phyloP scores from a whole-genome alignment of 1,140 invertebrate genomes.

The Drosophila kurseongensis region DNA sequence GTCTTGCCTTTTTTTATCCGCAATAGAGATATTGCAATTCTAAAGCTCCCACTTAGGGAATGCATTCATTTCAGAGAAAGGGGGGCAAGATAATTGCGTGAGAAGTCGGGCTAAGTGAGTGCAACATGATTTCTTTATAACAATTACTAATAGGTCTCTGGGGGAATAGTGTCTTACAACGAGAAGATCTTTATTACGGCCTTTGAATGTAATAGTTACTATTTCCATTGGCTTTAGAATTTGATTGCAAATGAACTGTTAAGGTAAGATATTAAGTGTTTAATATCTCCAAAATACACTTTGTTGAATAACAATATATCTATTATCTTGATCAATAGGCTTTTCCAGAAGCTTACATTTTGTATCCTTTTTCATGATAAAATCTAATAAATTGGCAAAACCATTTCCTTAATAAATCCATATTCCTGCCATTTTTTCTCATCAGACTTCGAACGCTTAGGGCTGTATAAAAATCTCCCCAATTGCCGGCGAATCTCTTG shows the following conservation, averaged over 20 bases:
- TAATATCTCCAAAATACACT: too few relatives aligned
- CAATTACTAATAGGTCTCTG: constrained; percentile 9
- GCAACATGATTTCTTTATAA: constrained; percentile 42
- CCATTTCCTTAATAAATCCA: background rate
- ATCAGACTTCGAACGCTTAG: constrained; percentile 4
- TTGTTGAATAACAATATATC: too few relatives aligned
- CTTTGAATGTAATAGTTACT: background rate
- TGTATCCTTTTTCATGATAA: background rate
- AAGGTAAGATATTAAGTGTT: too few relatives aligned
- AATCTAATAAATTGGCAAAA: background rate
- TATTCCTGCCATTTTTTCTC: constrained; percentile 1
- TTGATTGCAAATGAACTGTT: too few relatives aligned
- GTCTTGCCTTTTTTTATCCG: constrained; percentile 17
- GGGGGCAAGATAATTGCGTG: constrained; percentile 38
- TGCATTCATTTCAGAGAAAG: constrained; percentile 29
- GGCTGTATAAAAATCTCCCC: constrained; percentile 27
- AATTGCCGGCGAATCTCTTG: constrained; percentile 10
- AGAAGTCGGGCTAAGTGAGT: constrained; percentile 27
- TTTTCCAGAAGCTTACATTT: background rate
- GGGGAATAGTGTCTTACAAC: background rate
- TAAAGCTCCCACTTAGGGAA: constrained; percentile 31
- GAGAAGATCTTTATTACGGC: constrained; percentile 9
- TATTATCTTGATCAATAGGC: too few relatives aligned
- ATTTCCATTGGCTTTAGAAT: too few relatives aligned
- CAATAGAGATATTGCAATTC: constrained; percentile 65